These are phyloP conservation scores for Podargus strigoides DNA, from an alignment of 2,797 vertebrate genomes.

Conservation along the genomic window DNA sequence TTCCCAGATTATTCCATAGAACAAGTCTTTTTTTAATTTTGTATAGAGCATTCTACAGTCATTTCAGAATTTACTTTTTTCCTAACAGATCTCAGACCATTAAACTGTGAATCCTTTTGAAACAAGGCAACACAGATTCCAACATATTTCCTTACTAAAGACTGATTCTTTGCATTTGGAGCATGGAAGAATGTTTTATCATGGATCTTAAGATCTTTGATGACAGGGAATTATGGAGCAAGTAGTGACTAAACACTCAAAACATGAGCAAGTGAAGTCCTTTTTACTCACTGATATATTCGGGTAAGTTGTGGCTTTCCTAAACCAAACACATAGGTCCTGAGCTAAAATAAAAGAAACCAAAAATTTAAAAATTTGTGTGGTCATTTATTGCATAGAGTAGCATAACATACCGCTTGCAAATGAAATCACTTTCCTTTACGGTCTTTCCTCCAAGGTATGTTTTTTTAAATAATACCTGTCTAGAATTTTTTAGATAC, in stretches of 20 bases:
- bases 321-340: background rate
- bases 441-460: conserved; percentile 25
- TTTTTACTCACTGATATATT: background rate
- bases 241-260: background rate
- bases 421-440: conserved; percentile 55
- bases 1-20: background rate
- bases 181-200: background rate
- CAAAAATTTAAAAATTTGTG: conserved; percentile 22
- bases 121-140: background rate
- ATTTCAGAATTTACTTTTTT: background rate
- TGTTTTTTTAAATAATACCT: conserved; percentile 56
- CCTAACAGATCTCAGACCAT: background rate
- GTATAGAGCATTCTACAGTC: background rate
- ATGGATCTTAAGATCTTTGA: background rate
- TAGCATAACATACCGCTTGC: background rate
- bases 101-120: background rate
- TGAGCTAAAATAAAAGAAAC: conserved; percentile 29
- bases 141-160: background rate
- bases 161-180: background rate
- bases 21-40: background rate
- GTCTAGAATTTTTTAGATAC: conserved; percentile 34
- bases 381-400: background rate
- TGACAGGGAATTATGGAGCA: background rate
- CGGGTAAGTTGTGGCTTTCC: background rate
- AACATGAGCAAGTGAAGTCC: background rate